Evolutionary conservation across 2,888 invertebrate genomes (phyloP).

Genomic region (Chromoteleia sp.): DNA sequence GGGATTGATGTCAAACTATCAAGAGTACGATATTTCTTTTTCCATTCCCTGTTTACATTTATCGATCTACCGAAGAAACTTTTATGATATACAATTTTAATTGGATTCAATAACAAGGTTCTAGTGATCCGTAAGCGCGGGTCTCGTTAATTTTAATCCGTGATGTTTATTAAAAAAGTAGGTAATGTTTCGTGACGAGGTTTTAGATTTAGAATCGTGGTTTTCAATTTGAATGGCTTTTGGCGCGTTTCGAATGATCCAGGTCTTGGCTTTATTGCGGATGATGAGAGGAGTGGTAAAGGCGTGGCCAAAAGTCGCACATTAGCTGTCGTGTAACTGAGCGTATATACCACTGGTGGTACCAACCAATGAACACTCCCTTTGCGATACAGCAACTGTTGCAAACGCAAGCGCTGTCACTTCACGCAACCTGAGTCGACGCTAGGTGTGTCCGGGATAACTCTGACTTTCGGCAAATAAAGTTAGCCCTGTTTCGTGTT

Average conservation of each 20-base stretch:
- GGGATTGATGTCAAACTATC: neutral
- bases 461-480: neutral
- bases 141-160: neutral
- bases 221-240: neutral
- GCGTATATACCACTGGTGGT: constrained; percentile 50
- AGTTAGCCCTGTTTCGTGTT: neutral
- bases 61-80: neutral
- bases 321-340: constrained; percentile 68
- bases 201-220: neutral
- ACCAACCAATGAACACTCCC: constrained; percentile 74
- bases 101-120: neutral
- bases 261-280: constrained; percentile 3
- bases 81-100: constrained; percentile 1
- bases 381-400: constrained; percentile 76
- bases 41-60: neutral
- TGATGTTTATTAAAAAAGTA: neutral
- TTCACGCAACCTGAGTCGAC: constrained; percentile 26
- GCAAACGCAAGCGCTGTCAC: constrained; percentile 80
- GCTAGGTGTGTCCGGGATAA: constrained; percentile 40
- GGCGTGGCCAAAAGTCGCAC: constrained; percentile 75
- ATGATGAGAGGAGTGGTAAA: constrained; percentile 64
- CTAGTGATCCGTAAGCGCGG: too few species aligned
- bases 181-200: neutral
- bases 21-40: neutral
- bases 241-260: neutral